Conservation (phyloP, 2,888 invertebrate genomes). For the Exephanes ischioxanthus region DNA sequence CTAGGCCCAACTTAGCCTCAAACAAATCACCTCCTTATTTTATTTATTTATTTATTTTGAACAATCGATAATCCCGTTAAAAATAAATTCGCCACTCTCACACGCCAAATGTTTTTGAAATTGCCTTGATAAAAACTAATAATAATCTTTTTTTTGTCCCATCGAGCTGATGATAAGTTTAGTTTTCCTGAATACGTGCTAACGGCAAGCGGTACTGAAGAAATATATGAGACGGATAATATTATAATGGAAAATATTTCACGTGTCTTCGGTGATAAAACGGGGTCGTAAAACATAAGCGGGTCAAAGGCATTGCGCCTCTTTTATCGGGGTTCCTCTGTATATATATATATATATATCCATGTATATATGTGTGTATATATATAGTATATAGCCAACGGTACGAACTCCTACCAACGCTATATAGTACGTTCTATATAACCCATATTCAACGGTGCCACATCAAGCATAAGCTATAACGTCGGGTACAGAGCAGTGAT, state of each 20-base stretch:
- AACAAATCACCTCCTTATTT: neutral
- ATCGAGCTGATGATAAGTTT: constrained; percentile 11
- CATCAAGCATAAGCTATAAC: constrained; percentile 39
- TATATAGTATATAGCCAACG: neutral
- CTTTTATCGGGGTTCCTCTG: constrained; percentile 12
- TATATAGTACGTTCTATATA: constrained; percentile 31
- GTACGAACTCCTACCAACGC: constrained; percentile 5
- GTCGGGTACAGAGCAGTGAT: constrained; percentile 2
- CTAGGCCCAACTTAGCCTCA: neutral
- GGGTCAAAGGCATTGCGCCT: constrained; percentile 48
- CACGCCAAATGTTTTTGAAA: neutral
- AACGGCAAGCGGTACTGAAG: constrained; percentile 13
- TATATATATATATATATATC: neutral
- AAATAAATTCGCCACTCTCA: neutral
- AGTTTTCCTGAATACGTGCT: constrained; percentile 3
- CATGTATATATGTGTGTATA: neutral
- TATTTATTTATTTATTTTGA: neutral
- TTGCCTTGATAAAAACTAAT: neutral
- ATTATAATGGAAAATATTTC: constrained; percentile 67
- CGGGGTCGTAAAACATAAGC: constrained; percentile 58
- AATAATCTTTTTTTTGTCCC: neutral
- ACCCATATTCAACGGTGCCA: constrained; percentile 19
- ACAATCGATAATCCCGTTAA: neutral
- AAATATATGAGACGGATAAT: constrained; percentile 62
- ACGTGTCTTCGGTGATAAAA: constrained; percentile 64